Percentiles rank a stretch among this genome's conserved stretches.
Evolutionary conservation across 2,888 invertebrate genomes (phyloP).

Genomic region (Brenthis hecate): DNA sequence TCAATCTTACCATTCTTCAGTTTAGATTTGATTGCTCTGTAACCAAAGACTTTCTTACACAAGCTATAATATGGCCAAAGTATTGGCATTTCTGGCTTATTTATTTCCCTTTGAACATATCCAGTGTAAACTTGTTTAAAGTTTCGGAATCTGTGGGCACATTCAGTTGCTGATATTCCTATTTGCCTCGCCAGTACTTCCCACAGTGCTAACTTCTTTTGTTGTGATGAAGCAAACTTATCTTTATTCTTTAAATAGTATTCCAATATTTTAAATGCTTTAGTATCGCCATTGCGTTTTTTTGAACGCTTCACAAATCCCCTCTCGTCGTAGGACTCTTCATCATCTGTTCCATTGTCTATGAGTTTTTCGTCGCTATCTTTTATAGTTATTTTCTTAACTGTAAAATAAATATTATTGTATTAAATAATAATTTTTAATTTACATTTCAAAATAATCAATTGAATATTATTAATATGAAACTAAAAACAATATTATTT

Average conservation of each 20-base stretch:
- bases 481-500: too few relatives aligned
- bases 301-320: constrained; percentile 54
- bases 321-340: constrained; percentile 55
- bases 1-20: constrained; percentile 59
- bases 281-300: constrained; percentile 52
- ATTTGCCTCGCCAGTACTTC: constrained; percentile 59
- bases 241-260: constrained; percentile 70
- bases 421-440: background rate
- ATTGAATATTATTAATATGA: background rate
- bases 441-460: background rate
- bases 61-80: constrained; percentile 70
- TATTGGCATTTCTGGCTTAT: constrained; percentile 68
- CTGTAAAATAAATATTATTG: constrained; percentile 47
- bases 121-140: constrained; percentile 68
- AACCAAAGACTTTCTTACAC: constrained; percentile 75
- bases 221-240: constrained; percentile 57
- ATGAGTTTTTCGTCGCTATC: constrained; percentile 42
- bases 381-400: constrained; percentile 58
- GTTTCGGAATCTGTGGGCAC: constrained; percentile 67
- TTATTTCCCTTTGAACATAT: constrained; percentile 68
- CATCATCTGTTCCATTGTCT: constrained; percentile 51
- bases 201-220: constrained; percentile 64
- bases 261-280: constrained; percentile 69
- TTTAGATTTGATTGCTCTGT: constrained; percentile 64
- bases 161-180: constrained; percentile 60